A percentile compares a stretch with the other conserved stretches of the same genome.
Conservation (phyloP, 1,140 invertebrate species). For the Trachymyrmex cornetzi region DNA sequence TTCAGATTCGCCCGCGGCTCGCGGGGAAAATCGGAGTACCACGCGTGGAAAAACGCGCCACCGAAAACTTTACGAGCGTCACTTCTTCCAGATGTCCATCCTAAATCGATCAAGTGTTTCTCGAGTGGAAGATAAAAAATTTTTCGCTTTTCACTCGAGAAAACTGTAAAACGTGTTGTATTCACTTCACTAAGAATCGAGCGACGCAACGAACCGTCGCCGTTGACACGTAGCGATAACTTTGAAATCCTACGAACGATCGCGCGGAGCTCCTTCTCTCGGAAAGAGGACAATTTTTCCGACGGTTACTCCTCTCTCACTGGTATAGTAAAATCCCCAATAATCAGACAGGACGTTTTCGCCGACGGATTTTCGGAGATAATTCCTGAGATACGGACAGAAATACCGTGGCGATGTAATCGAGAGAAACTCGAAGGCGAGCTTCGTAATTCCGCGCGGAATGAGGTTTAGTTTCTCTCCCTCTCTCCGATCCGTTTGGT, state of each 20-base stretch:
- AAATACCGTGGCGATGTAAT: conserved; percentile 44
- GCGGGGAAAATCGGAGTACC: background rate
- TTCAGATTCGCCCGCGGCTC: background rate
- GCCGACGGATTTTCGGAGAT: conserved; percentile 23
- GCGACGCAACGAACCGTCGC: background rate
- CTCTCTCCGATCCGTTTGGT: background rate
- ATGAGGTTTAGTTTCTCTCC: conserved; percentile 49
- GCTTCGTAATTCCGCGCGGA: conserved; percentile 41
- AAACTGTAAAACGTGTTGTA: background rate
- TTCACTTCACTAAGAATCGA: conserved; percentile 3
- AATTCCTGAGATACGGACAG: conserved; percentile 34
- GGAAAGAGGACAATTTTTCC: background rate
- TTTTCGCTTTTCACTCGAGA: background rate
- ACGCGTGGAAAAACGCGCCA: background rate
- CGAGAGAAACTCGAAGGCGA: conserved; percentile 21
- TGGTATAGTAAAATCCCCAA: conserved; percentile 22
- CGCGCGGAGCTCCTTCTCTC: background rate
- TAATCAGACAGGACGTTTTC: conserved; percentile 31
- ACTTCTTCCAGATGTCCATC: conserved; percentile 52
- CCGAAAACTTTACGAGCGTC: conserved; percentile 27
- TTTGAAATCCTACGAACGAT: background rate
- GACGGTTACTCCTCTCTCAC: background rate
- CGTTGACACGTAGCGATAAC: background rate
- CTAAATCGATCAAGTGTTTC: background rate
- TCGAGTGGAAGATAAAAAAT: background rate